phyloP scores from a whole-genome alignment of 2,797 vertebrate genomes.

The Manis javanica region DNA sequence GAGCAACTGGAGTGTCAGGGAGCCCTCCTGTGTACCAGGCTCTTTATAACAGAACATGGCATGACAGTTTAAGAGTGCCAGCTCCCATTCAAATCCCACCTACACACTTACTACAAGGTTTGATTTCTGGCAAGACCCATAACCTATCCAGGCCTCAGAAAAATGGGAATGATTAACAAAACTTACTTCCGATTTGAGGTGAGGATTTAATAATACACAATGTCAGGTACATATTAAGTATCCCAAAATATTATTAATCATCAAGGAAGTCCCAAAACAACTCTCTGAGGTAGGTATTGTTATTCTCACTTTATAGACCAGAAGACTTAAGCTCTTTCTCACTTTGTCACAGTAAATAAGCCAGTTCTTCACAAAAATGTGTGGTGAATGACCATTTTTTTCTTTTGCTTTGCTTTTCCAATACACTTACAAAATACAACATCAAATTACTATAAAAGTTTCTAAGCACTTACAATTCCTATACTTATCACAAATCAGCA shows the following conservation, averaged over 20 bases:
- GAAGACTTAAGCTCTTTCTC: background rate
- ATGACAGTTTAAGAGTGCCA: background rate
- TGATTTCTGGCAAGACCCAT: background rate
- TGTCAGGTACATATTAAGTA: background rate
- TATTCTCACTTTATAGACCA: constrained; percentile 27
- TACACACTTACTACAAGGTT: background rate
- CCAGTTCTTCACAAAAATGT: constrained; percentile 42
- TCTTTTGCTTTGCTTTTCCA: constrained; percentile 41
- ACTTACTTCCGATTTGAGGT: background rate
- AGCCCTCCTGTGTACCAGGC: background rate
- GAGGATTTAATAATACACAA: background rate
- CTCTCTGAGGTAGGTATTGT: background rate
- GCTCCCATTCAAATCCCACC: background rate
- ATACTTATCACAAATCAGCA: background rate
- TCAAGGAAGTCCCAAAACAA: constrained; percentile 30
- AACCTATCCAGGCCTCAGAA: constrained; percentile 32
- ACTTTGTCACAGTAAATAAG: constrained; percentile 40
- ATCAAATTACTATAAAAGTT: constrained; percentile 13
- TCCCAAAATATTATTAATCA: background rate
- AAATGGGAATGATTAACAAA: background rate
- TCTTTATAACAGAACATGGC: background rate
- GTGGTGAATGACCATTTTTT: background rate
- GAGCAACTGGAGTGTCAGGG: background rate
- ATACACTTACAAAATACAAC: background rate
- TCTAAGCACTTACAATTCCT: constrained; percentile 29